Evolutionary conservation across 2,113 vertebrate genomes (phyloP), one percentile per base, ranked within the genome.

Genomic region (Tursiops truncatus): DNA sequence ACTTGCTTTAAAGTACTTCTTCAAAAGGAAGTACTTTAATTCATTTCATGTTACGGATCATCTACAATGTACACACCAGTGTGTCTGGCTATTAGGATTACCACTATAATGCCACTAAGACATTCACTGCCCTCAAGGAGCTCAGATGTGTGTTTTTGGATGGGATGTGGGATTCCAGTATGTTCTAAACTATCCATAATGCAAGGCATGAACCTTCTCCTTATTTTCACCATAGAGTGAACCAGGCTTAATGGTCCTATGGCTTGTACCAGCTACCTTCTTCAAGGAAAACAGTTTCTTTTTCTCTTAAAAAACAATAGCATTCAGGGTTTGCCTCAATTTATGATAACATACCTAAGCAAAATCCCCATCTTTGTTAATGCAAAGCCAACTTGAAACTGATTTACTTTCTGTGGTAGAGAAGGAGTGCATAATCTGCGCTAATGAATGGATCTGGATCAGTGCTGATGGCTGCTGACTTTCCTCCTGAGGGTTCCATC

Each of bases 201-300:
- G 14, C 23, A 86, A 63, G 25, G 21, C 9, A 10, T 17, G 31
- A 63, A 7, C 13, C 62, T 94, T 53, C 13, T 41, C 8, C 50
- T 68, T 80, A 36, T 67, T 85, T 91, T 92, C 28, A n/a, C 10
- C 56, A 17, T 15, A 73, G 14, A n/a, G 6, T 80, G 44, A 74
- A 47, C 13, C 26, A 56, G 25, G 21, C 8, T 82, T 77, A 56
- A 63, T 88, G 9, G 8, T 56, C 31, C 5, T 71, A 5, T 77
- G 62, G 18, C 5, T 89, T 50, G 6, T 50, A 47, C 0, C 1
- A 62, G 10, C 20, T 83, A 71, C 47, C 28, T 38, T 62, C 4
- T 90, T 92, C 25, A 47, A 56, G 23, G 26, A 77, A 97, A 95
- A 76, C 3, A 10, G 2, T 26, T 33, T 70, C 12, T 50, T 89